Evolutionary conservation across 64 coral and sea anemone genomes (phyloP).

Genomic region (Stichodactyla mertensii): DNA sequence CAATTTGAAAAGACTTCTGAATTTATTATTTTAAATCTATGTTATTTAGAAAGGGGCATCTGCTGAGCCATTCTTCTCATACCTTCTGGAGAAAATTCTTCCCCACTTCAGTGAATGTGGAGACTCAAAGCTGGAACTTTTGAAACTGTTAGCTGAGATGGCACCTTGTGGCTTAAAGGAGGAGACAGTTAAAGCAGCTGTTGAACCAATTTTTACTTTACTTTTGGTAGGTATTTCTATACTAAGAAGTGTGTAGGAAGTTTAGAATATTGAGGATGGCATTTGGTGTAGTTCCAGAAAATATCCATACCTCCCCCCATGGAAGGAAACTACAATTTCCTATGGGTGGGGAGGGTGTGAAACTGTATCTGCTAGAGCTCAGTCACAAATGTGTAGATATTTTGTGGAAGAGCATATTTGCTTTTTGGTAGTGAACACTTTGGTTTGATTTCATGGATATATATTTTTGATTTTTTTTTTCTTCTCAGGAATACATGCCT

Average conservation of each 20-base stretch:
- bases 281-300: too few relatives aligned
- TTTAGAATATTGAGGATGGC: too few relatives aligned
- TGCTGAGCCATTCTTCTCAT: conserved; percentile 65
- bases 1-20: neutral
- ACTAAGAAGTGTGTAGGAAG: neutral
- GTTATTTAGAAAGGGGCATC: conserved; percentile 83
- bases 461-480: neutral
- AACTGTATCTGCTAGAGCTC: too few relatives aligned
- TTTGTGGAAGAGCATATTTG: too few relatives aligned
- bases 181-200: conserved; percentile 67
- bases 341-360: too few relatives aligned
- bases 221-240: conserved; percentile 54
- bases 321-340: too few relatives aligned
- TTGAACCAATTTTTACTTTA: conserved; percentile 80
- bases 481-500: conserved; percentile 84
- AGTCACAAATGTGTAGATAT: too few relatives aligned
- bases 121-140: conserved; percentile 73
- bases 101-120: conserved; percentile 63
- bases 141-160: conserved; percentile 92
- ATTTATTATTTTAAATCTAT: neutral
- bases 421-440: too few relatives aligned
- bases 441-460: neutral
- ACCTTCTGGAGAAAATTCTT: conserved; percentile 62
- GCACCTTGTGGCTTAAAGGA: conserved; percentile 68
- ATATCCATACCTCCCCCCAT: too few relatives aligned